Percentiles rank a stretch among this genome's conserved stretches.
phyloP scores from a whole-genome alignment of 30 jellyfish, hydroid and myxozoan genomes.

The Pseudorhiza aurosa region DNA sequence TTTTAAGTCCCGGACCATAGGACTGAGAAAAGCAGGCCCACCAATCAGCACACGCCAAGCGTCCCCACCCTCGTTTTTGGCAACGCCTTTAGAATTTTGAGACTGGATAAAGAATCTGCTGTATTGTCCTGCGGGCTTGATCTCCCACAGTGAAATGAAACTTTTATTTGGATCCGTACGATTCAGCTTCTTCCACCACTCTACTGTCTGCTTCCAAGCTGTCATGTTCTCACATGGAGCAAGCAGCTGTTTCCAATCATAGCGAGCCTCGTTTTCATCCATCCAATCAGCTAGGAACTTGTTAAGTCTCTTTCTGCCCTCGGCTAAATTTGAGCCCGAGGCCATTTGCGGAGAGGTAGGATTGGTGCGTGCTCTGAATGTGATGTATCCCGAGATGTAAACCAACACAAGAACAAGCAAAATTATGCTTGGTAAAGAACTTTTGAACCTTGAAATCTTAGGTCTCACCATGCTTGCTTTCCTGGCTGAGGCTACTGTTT shows the following conservation, averaged over 20 bases:
- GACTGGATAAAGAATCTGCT: constrained; percentile 89
- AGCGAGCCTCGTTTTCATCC: constrained; percentile 69
- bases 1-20: constrained; percentile 71
- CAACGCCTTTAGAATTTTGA: constrained; percentile 62
- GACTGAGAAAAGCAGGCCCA: constrained; percentile 77
- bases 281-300: constrained; percentile 42
- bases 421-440: constrained; percentile 40
- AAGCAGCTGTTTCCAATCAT: constrained; percentile 41
- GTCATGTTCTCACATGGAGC: constrained; percentile 41
- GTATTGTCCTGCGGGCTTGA: constrained; percentile 89
- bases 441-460: constrained; percentile 38
- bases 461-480: constrained; percentile 32
- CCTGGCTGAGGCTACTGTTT: neutral
- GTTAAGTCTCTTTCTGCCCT: constrained; percentile 11
- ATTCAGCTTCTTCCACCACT: constrained; percentile 82
- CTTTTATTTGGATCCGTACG: constrained; percentile 82
- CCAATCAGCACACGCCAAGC: constrained; percentile 84
- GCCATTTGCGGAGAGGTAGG: constrained; percentile 50
- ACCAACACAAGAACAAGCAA: constrained; percentile 52
- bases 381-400: constrained; percentile 57
- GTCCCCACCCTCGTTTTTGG: constrained; percentile 86
- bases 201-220: constrained; percentile 66
- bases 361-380: constrained; percentile 46
- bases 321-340: constrained; percentile 10
- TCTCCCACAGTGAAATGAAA: constrained; percentile 77